A percentile compares a stretch with the other conserved stretches of the same genome.
These are phyloP conservation scores for Neoseiulus cucumeris DNA, from an alignment of 1,140 invertebrate species.

Conservation along the genomic window DNA sequence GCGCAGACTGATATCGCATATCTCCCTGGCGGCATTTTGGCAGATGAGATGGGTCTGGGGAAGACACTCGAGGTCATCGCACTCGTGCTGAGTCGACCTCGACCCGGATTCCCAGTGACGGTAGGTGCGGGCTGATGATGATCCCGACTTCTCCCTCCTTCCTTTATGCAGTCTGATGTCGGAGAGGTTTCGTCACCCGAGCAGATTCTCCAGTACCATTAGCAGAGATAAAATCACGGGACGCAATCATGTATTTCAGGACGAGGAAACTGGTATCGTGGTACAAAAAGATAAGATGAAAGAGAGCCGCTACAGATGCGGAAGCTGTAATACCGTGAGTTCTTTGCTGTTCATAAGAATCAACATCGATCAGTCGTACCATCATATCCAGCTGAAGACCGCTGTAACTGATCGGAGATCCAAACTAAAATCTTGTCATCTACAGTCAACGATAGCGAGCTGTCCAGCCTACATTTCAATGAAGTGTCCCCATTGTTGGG, in stretches of 20 bases:
- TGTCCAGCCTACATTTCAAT: not conserved
- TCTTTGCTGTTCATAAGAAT: not conserved
- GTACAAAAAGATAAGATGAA: conserved; percentile 14
- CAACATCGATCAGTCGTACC: too few relatives aligned
- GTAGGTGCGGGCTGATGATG: not conserved
- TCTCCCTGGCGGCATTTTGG: conserved; percentile 49
- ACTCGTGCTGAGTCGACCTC: conserved; percentile 40
- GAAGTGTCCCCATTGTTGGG: conserved; percentile 1
- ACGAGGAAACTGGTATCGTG: not conserved
- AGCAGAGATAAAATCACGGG: too few relatives aligned
- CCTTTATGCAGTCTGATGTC: too few relatives aligned
- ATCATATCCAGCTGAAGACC: too few relatives aligned
- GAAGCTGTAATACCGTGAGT: conserved; percentile 8
- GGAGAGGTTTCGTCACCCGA: too few relatives aligned
- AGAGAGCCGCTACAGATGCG: conserved; percentile 8
- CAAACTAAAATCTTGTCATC: too few relatives aligned
- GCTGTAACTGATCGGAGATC: too few relatives aligned
- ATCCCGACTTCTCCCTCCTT: too few relatives aligned
- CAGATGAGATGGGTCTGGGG: conserved; percentile 65
- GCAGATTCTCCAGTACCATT: too few relatives aligned
- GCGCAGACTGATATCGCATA: conserved; percentile 17
- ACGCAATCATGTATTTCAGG: not conserved
- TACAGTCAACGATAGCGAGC: not conserved
- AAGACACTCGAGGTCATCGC: conserved; percentile 58
- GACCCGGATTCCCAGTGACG: conserved; percentile 17